phyloP scores from a whole-genome alignment of 2,888 invertebrate species.

The Eupithecia tripunctaria region DNA sequence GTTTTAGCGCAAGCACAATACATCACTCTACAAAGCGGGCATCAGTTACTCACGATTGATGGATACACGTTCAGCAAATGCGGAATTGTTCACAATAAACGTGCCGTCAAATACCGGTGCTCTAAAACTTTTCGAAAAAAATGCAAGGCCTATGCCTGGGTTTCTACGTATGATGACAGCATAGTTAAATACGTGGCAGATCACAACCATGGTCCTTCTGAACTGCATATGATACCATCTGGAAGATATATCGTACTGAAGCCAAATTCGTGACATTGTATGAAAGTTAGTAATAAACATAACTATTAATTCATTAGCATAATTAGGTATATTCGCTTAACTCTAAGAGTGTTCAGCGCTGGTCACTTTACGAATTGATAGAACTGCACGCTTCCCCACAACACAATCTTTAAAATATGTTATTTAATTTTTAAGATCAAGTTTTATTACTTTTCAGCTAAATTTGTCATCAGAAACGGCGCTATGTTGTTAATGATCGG shows the following conservation, averaged over 20 bases:
- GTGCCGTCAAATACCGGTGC: conserved; percentile 7
- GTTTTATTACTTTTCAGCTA: conserved; percentile 11
- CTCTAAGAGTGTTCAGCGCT: background rate
- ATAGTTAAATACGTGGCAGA: conserved; percentile 12
- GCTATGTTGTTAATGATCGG: conserved; percentile 13
- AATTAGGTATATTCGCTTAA: background rate
- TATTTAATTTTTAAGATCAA: background rate
- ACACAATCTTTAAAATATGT: background rate
- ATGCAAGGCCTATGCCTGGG: conserved; percentile 16
- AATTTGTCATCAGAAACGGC: conserved; percentile 3
- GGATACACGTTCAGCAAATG: conserved; percentile 27
- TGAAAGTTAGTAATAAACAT: background rate
- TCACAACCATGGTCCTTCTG: conserved; percentile 10
- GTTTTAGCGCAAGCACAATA: conserved; percentile 8
- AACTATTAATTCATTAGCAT: background rate
- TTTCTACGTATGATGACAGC: background rate
- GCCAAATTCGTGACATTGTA: background rate
- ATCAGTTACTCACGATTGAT: conserved; percentile 15
- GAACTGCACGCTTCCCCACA: background rate
- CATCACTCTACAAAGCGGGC: background rate
- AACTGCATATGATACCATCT: conserved; percentile 4
- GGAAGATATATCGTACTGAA: background rate
- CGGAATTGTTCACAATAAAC: background rate
- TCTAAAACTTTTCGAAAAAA: background rate
- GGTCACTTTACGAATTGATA: background rate